These are phyloP conservation scores for Petrophora chlorosata DNA, from an alignment of 2,888 invertebrate genomes.

Conservation along the genomic window DNA sequence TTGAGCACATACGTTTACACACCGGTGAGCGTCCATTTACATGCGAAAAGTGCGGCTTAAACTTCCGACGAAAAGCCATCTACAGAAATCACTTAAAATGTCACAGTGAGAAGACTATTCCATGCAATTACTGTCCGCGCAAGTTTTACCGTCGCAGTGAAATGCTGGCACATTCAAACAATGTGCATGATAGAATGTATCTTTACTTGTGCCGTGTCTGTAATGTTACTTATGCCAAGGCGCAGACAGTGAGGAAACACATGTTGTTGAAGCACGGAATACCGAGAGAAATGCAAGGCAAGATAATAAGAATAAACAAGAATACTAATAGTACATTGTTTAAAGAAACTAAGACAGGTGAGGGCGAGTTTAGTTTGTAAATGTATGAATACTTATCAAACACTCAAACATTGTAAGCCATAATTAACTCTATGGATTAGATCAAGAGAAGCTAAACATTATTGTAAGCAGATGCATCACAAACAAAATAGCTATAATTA, in stretches of 20 bases:
- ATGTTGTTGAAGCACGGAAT: conserved; percentile 67
- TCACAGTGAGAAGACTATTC: conserved; percentile 65
- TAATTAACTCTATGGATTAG: too few species aligned
- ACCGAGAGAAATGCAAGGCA: conserved; percentile 67
- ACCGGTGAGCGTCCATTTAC: conserved; percentile 72
- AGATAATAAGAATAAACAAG: conserved; percentile 55
- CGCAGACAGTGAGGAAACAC: conserved; percentile 63
- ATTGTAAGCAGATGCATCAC: too few species aligned
- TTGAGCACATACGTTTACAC: conserved; percentile 68
- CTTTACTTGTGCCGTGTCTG: conserved; percentile 65
- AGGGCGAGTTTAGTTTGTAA: conserved; percentile 3
- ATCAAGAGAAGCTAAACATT: too few species aligned
- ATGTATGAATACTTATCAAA: neutral
- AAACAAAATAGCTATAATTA: too few species aligned
- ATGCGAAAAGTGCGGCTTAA: conserved; percentile 72
- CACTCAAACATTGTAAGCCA: too few species aligned
- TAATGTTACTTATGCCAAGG: conserved; percentile 64
- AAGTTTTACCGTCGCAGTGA: conserved; percentile 58
- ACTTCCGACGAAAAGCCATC: conserved; percentile 65
- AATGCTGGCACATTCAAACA: conserved; percentile 66
- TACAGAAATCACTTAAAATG: conserved; percentile 71
- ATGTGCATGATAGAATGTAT: conserved; percentile 64
- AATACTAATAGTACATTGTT: conserved; percentile 27
- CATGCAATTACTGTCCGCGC: conserved; percentile 63
- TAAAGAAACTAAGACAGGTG: conserved; percentile 15